Percentiles rank a stretch among this genome's conserved stretches.
phyloP scores from a whole-genome alignment of 2,888 invertebrate species.

The Phengaris alcon region DNA sequence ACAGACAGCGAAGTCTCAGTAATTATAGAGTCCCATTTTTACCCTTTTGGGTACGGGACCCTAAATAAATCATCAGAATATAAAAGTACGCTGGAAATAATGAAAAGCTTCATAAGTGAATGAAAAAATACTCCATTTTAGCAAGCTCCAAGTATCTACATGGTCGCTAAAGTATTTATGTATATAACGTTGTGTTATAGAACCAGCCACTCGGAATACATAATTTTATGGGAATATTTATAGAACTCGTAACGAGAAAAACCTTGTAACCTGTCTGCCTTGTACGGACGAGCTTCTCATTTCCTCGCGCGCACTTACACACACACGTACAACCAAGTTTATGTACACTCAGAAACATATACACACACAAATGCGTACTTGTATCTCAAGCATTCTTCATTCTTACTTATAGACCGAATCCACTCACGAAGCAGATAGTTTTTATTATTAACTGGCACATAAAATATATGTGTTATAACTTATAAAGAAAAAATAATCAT shows the following conservation, averaged over 20 bases:
- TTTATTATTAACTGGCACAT: not conserved
- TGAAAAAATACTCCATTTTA: not conserved
- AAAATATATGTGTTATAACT: no score
- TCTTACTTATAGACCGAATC: not conserved
- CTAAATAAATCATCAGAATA: no score
- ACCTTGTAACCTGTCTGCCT: slow-evolving; percentile 28
- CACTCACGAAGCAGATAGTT: not conserved
- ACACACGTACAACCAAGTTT: not conserved
- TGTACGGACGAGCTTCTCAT: slow-evolving; percentile 28
- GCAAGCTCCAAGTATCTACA: not conserved
- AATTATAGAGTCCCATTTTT: no score
- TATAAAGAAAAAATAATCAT: no score
- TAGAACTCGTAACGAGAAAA: slow-evolving; percentile 29
- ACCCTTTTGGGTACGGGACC: no score
- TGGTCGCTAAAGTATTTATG: slow-evolving; percentile 18
- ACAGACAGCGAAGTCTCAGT: no score
- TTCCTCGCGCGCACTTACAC: slow-evolving; percentile 7
- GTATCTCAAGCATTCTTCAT: not conserved
- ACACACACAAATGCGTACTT: not conserved
- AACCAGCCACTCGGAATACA: slow-evolving; percentile 27
- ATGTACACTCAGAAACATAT: not conserved
- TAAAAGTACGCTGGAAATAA: no score
- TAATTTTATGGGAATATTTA: slow-evolving; percentile 29
- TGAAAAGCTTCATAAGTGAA: no score
- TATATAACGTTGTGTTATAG: slow-evolving; percentile 14